Percentiles rank a stretch among this genome's conserved stretches.
Evolutionary conservation across 2,113 vertebrate genomes (phyloP).

Genomic region (Tyto alba): DNA sequence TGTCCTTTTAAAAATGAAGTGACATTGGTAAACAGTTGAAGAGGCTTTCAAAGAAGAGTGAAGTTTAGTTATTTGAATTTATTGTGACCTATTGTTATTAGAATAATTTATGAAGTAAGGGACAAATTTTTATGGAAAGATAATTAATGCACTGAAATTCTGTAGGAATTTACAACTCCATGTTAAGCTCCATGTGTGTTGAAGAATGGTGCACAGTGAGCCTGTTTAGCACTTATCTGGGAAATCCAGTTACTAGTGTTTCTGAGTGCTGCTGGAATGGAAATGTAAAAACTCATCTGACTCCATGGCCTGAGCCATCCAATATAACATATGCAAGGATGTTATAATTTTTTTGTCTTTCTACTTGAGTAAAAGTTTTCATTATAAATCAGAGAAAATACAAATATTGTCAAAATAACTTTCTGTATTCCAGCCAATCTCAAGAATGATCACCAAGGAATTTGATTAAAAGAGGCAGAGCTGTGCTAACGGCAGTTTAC

Average conservation of each 20-base stretch:
- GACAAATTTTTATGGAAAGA: not conserved
- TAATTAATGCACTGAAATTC: not conserved
- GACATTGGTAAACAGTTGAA: not conserved
- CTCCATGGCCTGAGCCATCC: not conserved
- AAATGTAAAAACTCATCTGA: not conserved
- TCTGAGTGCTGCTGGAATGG: not conserved
- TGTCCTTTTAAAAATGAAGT: not conserved
- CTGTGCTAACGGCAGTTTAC: not conserved
- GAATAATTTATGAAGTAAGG: not conserved
- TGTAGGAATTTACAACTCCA: not conserved
- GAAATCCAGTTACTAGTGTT: not conserved
- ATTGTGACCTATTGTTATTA: not conserved
- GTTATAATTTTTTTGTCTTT: not conserved
- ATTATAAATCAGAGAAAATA: not conserved
- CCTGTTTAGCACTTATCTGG: not conserved
- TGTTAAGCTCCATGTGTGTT: not conserved
- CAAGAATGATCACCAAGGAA: not conserved
- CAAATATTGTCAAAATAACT: not conserved
- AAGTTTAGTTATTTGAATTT: not conserved
- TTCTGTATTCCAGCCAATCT: not conserved
- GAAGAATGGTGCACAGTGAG: not conserved
- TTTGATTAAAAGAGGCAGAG: conserved; percentile 1
- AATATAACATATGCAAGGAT: not conserved
- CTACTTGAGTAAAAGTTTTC: not conserved
- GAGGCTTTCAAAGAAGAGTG: not conserved